These are phyloP conservation scores for Psilopsiagon aymara DNA, from an alignment of 2,113 vertebrate genomes.

Conservation along the genomic window DNA sequence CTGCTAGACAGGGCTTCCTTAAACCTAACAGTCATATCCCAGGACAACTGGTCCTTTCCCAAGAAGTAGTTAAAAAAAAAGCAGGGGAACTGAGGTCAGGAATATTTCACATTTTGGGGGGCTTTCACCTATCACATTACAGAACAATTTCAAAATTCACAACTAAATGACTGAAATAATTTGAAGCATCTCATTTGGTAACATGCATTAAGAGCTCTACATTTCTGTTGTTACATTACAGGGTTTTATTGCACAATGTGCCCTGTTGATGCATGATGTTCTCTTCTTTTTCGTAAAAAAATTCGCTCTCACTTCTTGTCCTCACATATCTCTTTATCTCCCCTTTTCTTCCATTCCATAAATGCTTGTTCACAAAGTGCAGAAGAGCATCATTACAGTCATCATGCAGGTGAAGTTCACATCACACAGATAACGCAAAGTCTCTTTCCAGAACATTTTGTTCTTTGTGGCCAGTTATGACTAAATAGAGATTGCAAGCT, in stretches of 20 bases:
- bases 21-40: neutral
- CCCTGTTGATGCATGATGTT: rapidly evolving
- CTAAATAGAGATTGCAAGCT: neutral
- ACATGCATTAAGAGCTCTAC: neutral
- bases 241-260: neutral
- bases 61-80: neutral
- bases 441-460: neutral
- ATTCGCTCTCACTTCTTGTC: neutral
- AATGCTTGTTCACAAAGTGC: neutral
- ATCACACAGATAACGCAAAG: rapidly evolving
- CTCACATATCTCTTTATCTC: neutral
- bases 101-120: neutral
- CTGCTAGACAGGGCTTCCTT: constrained; percentile 46
- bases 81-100: neutral
- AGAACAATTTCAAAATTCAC: neutral
- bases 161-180: neutral
- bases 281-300: neutral
- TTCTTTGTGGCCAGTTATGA: neutral
- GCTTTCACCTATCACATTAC: neutral
- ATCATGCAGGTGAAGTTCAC: neutral
- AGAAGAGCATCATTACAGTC: too few species aligned
- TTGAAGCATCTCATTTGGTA: neutral
- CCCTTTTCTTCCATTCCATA: neutral
- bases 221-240: neutral
- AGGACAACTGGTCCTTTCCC: neutral